Conservation (phyloP, 1,140 invertebrate genomes). For the Ruditapes philippinarum region DNA sequence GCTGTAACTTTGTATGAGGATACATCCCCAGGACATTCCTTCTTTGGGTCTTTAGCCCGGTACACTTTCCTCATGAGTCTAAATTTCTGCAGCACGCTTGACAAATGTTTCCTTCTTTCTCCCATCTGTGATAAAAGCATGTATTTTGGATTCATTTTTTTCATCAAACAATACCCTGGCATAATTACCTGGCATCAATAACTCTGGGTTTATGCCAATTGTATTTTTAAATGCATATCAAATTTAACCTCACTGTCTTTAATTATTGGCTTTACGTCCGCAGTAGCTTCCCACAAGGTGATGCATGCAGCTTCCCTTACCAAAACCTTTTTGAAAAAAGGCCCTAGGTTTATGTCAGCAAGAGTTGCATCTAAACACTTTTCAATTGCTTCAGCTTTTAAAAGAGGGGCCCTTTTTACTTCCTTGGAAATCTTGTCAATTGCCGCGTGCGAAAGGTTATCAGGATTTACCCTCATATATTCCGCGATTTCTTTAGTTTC, state of each 20-base stretch:
- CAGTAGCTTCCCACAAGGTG: background rate
- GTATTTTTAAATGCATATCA: constrained; percentile 16
- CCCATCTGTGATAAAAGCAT: background rate
- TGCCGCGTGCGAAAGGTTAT: background rate
- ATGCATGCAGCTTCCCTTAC: background rate
- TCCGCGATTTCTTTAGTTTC: background rate
- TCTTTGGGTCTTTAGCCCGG: background rate
- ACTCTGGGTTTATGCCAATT: background rate
- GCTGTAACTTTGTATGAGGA: background rate
- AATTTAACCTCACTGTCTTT: background rate
- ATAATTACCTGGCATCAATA: background rate
- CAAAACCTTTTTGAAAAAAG: background rate
- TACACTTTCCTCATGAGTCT: background rate
- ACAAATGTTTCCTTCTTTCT: background rate
- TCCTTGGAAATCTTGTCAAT: background rate
- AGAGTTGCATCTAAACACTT: background rate
- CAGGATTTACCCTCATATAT: background rate
- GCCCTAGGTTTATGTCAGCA: background rate
- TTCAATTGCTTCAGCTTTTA: background rate
- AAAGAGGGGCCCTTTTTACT: background rate
- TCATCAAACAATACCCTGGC: constrained; percentile 1
- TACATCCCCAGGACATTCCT: background rate
- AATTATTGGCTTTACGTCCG: background rate
- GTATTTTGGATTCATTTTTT: background rate
- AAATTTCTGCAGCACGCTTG: background rate